Evolutionary conservation across 2,113 vertebrate species (phyloP).

Genomic region (Pholis gunnellus): DNA sequence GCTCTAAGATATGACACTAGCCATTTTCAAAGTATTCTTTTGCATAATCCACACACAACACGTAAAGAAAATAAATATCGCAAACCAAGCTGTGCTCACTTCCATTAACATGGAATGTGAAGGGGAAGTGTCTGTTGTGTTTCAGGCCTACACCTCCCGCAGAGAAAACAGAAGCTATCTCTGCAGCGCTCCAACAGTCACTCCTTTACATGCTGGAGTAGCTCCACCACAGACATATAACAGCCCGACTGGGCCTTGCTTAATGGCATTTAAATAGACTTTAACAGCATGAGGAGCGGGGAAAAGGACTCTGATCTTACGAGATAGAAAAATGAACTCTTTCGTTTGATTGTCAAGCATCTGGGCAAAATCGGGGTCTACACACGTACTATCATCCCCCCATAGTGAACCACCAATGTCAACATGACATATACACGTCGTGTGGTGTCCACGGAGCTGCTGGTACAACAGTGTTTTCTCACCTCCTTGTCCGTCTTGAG

Average conservation of each 20-base stretch:
- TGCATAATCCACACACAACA: background rate
- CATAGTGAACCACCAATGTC: background rate
- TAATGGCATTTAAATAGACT: conserved; percentile 5
- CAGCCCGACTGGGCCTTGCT: background rate
- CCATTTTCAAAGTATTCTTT: background rate
- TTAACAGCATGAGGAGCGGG: background rate
- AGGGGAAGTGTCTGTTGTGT: background rate
- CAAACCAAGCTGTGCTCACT: background rate
- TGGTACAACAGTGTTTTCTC: conserved; percentile 54
- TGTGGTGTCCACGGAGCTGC: no score
- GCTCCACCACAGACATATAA: background rate
- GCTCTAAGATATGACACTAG: background rate
- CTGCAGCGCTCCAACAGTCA: conserved; percentile 10
- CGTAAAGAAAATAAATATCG: background rate
- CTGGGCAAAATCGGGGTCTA: background rate
- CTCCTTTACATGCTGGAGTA: background rate
- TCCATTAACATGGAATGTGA: background rate
- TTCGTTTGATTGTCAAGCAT: conserved; percentile 1
- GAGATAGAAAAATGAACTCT: background rate
- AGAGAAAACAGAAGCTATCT: background rate
- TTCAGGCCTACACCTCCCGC: background rate
- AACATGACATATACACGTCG: background rate
- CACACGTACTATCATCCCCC: background rate
- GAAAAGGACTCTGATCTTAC: background rate
- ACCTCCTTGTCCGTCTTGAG: conserved; percentile 98